Conservation (phyloP, 30 jellyfish, hydroid and myxozoan genomes). For the Hydra vulgaris region DNA sequence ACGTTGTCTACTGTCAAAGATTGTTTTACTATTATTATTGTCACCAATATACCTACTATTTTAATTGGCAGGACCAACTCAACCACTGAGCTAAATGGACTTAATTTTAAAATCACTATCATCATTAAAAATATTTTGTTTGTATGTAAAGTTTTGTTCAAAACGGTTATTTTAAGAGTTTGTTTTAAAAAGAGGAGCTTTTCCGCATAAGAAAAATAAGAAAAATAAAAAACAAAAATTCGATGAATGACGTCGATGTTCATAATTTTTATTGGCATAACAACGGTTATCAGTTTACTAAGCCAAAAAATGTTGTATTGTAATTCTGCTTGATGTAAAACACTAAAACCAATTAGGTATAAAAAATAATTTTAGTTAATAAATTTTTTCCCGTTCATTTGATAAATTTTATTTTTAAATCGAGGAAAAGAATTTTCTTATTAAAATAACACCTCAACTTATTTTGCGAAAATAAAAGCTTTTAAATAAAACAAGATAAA, state of each 20-base stretch:
- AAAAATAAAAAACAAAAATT: too few species aligned
- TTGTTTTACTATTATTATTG: too few species aligned
- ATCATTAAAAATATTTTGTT: too few species aligned
- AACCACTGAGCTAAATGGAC: too few species aligned
- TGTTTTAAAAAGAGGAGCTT: background rate
- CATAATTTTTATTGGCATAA: background rate
- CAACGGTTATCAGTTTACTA: background rate
- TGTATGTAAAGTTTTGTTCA: background rate
- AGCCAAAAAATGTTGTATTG: too few species aligned
- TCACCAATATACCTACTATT: too few species aligned
- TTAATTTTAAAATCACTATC: too few species aligned
- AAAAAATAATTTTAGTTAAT: too few species aligned
- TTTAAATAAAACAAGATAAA: background rate
- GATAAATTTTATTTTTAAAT: background rate
- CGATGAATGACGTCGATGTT: background rate
- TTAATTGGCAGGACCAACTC: too few species aligned
- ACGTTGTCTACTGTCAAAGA: too few species aligned
- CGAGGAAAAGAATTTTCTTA: background rate
- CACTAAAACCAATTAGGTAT: too few species aligned
- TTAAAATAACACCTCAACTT: background rate
- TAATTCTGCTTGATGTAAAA: too few species aligned
- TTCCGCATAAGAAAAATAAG: background rate
- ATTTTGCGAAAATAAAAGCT: background rate
- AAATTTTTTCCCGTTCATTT: background rate
- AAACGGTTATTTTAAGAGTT: background rate